phyloP scores from a whole-genome alignment of 2,113 vertebrate species.

The Ceuthmochares aereus region DNA sequence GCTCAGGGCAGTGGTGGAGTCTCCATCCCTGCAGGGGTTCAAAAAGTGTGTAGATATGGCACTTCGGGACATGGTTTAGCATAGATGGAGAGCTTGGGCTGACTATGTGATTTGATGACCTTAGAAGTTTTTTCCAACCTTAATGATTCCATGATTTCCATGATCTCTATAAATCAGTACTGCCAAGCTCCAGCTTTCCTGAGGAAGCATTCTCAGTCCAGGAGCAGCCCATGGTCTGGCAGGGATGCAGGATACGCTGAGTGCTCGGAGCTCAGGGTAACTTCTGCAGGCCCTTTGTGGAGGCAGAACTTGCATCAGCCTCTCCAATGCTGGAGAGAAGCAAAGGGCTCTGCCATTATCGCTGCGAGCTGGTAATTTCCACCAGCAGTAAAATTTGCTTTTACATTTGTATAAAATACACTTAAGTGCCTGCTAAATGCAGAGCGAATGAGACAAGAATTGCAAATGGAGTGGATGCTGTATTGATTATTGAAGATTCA shows the following conservation, averaged over 20 bases:
- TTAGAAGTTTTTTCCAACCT: too few relatives aligned
- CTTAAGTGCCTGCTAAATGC: conserved; percentile 42
- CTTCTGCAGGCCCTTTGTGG: fast-evolving
- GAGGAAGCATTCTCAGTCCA: fast-evolving
- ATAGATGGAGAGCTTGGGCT: too few relatives aligned
- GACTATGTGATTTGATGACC: too few relatives aligned
- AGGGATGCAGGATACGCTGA: fast-evolving
- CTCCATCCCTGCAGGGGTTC: too few relatives aligned
- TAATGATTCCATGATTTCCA: too few relatives aligned
- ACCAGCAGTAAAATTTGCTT: not conserved
- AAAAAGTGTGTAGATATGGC: too few relatives aligned
- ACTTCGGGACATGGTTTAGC: too few relatives aligned
- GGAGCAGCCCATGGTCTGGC: fast-evolving
- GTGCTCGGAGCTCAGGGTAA: too few relatives aligned
- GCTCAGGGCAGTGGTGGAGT: too few relatives aligned
- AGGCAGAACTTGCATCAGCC: not conserved
- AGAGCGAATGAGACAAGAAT: conserved; percentile 5
- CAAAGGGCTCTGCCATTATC: not conserved
- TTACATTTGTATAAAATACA: conserved; percentile 16
- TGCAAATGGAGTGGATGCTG: conserved; percentile 3
- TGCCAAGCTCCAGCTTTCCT: not conserved
- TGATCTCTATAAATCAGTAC: not conserved
- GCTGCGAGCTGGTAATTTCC: not conserved
- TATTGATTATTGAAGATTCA: conserved; percentile 63
- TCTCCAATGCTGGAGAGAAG: not conserved